phyloP scores from a whole-genome alignment of 1,140 invertebrate species.

The Bombyx mori region DNA sequence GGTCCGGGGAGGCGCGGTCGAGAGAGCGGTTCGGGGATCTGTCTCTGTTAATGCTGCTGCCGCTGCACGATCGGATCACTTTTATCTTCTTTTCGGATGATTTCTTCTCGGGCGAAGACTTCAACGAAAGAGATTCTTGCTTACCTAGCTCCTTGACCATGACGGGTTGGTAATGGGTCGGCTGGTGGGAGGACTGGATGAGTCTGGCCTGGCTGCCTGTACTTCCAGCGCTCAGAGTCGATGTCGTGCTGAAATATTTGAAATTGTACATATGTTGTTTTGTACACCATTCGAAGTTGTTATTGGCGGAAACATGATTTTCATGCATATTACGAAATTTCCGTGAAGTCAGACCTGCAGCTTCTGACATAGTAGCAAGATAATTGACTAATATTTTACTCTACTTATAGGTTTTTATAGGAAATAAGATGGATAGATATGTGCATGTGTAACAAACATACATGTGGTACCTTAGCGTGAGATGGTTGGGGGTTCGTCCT shows the following conservation, averaged over 20 bases:
- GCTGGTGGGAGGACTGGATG: conserved; percentile 94
- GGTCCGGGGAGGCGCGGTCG: conserved; percentile 46
- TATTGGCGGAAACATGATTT: conserved; percentile 52
- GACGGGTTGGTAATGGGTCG: conserved; percentile 88
- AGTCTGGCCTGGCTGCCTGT: conserved; percentile 93
- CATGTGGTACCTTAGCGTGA: conserved; percentile 82
- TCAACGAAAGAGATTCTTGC: conserved; percentile 67
- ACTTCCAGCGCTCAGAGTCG: conserved; percentile 93
- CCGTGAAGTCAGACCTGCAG: conserved; percentile 24
- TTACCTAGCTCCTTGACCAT: conserved; percentile 90
- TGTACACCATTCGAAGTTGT: conserved; percentile 1
- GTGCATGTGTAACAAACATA: conserved; percentile 43
- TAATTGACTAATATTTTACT: no score
- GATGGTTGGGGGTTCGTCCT: conserved; percentile 91
- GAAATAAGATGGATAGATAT: not conserved
- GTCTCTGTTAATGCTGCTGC: conserved; percentile 62
- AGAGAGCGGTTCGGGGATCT: conserved; percentile 47
- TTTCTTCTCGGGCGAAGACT: conserved; percentile 62
- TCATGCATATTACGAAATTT: conserved; percentile 51
- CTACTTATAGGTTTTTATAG: not conserved
- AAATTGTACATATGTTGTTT: not conserved
- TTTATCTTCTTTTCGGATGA: conserved; percentile 53
- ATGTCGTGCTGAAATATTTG: conserved; percentile 80
- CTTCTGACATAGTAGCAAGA: not conserved
- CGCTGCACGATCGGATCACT: conserved; percentile 63